Evolutionary conservation across 2,113 vertebrate genomes (phyloP).

Genomic region (Xerus inauris): DNA sequence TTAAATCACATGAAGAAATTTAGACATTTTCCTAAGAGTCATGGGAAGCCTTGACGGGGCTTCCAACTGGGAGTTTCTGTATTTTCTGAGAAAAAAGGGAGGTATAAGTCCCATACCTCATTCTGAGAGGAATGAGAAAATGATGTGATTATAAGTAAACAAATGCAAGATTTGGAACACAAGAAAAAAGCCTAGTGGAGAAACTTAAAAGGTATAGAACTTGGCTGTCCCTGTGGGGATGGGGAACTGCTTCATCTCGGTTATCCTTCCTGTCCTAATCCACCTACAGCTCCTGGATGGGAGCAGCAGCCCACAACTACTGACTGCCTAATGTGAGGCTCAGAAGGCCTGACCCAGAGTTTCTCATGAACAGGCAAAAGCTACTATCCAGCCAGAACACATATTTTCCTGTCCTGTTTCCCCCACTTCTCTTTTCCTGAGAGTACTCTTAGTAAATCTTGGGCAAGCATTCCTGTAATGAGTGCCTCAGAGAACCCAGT

Average conservation of each 20-base stretch:
- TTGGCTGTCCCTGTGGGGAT: background rate
- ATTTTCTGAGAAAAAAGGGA: conserved; percentile 3
- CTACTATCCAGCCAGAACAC: background rate
- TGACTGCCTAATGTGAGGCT: background rate
- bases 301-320: no score
- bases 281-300: background rate
- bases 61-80: background rate
- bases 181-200: background rate
- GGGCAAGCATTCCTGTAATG: background rate
- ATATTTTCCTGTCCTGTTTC: background rate
- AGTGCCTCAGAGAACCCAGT: background rate
- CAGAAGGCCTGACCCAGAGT: background rate
- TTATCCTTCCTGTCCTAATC: background rate
- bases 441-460: background rate
- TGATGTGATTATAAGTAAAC: background rate
- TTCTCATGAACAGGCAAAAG: background rate
- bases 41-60: background rate
- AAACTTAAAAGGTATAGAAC: background rate
- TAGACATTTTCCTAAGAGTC: background rate
- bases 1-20: background rate
- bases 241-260: background rate
- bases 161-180: background rate
- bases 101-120: no score
- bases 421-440: background rate
- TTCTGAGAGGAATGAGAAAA: background rate